Conservation (phyloP, 2,113 vertebrate genomes). For the Prionailurus bengalensis region DNA sequence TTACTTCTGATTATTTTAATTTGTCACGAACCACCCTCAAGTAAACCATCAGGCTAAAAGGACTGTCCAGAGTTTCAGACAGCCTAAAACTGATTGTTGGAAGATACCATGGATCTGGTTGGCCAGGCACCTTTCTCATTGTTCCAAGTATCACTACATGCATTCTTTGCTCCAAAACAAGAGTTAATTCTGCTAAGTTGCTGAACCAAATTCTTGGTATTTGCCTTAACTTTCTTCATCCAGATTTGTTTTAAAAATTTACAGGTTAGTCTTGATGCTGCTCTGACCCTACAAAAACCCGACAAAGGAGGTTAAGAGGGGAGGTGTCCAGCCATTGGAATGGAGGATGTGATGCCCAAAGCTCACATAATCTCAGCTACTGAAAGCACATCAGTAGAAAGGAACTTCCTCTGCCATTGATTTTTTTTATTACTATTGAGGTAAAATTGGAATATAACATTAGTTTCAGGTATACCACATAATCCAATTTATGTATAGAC, state of each 20-base stretch:
- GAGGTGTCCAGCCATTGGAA: neutral
- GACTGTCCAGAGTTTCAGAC: neutral
- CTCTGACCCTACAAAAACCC: neutral
- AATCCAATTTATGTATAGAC: neutral
- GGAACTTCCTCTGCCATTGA: neutral
- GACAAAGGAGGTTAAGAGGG: neutral
- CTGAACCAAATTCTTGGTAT: neutral
- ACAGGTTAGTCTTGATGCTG: neutral
- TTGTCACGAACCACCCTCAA: neutral
- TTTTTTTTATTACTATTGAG: neutral
- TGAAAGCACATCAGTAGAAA: neutral
- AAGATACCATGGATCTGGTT: neutral
- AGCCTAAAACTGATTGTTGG: neutral
- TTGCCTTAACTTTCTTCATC: slow-evolving; percentile 10
- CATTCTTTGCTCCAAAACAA: neutral
- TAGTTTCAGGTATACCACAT: neutral
- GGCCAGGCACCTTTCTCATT: neutral
- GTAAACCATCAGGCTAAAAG: neutral
- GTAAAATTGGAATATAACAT: neutral
- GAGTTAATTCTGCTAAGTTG: slow-evolving; percentile 5
- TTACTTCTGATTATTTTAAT: slow-evolving; percentile 14
- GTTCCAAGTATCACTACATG: neutral
- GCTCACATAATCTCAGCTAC: neutral
- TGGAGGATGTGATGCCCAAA: neutral
- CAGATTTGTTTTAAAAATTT: neutral